Percentiles rank a stretch among this genome's conserved stretches.
phyloP scores from a whole-genome alignment of 1,140 invertebrate species.

The Drosophila pachea region DNA sequence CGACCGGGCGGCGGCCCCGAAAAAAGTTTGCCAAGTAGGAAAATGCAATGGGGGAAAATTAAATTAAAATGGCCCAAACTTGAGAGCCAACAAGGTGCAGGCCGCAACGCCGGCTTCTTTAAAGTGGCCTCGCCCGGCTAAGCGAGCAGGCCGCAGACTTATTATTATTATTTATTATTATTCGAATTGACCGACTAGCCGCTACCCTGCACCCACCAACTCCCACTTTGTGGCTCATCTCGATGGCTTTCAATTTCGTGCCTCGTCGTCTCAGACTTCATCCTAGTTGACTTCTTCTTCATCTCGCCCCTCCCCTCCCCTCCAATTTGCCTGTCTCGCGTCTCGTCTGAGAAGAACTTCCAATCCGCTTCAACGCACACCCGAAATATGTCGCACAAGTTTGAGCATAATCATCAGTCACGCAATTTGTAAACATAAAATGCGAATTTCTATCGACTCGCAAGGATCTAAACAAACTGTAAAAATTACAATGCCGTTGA shows the following conservation, averaged over 20 bases:
- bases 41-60: slow-evolving; percentile 50
- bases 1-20: neutral
- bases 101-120: slow-evolving; percentile 23
- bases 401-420: slow-evolving; percentile 45
- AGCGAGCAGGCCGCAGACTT: neutral
- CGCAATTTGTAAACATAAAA: slow-evolving; percentile 48
- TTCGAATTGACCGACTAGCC: neutral
- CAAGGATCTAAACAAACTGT: slow-evolving; percentile 50
- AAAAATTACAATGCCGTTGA: slow-evolving; percentile 49
- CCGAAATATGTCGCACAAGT: slow-evolving; percentile 27
- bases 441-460: slow-evolving; percentile 35
- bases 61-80: slow-evolving; percentile 47
- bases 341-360: slow-evolving; percentile 10
- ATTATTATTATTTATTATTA: no score
- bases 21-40: slow-evolving; percentile 42
- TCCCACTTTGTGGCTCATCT: neutral
- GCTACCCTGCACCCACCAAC: no score
- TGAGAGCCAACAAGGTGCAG: slow-evolving; percentile 46
- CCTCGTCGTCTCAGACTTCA: no score
- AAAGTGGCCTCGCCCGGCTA: slow-evolving; percentile 22
- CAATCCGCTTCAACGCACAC: slow-evolving; percentile 1
- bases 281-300: no score
- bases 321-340: no score
- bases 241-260: neutral
- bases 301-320: no score